These are phyloP conservation scores for Clunio marinus DNA, from an alignment of 2,888 invertebrate genomes.

Conservation along the genomic window DNA sequence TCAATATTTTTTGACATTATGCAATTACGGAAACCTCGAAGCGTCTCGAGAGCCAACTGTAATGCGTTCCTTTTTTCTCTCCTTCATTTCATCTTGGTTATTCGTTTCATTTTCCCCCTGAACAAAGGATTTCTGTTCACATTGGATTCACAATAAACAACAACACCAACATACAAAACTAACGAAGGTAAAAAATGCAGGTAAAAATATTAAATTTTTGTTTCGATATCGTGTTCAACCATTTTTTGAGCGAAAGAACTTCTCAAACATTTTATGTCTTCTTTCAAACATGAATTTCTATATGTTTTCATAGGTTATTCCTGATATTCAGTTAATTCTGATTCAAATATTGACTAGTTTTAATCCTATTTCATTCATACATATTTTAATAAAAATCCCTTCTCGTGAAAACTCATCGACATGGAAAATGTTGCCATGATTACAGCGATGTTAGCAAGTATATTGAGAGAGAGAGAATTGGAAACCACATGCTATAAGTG, in stretches of 20 bases:
- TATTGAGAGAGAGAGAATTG: neutral
- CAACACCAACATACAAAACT: neutral
- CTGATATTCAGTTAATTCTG: constrained; percentile 1
- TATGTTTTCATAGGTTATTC: too few species aligned
- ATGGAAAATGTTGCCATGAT: constrained; percentile 30
- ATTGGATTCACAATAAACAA: neutral
- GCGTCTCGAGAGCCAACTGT: neutral
- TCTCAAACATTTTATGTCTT: too few species aligned
- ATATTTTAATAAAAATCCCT: too few species aligned
- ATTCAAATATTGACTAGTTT: neutral
- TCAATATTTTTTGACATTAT: neutral
- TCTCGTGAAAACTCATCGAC: constrained; percentile 10
- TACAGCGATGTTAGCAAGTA: too few species aligned
- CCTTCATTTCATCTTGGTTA: neutral
- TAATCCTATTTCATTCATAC: neutral
- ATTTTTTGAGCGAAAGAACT: neutral
- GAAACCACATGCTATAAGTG: constrained; percentile 15
- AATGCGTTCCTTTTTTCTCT: too few species aligned
- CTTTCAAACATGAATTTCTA: too few species aligned
- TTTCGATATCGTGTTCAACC: constrained; percentile 12
- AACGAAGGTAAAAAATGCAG: constrained; percentile 9
- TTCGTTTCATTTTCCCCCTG: neutral
- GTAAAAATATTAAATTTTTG: constrained; percentile 19
- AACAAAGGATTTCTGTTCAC: constrained; percentile 20
- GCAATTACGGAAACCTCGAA: neutral